These are phyloP conservation scores for Doryteuthis pealeii DNA, from an alignment of 1,140 invertebrate genomes.

Conservation along the genomic window DNA sequence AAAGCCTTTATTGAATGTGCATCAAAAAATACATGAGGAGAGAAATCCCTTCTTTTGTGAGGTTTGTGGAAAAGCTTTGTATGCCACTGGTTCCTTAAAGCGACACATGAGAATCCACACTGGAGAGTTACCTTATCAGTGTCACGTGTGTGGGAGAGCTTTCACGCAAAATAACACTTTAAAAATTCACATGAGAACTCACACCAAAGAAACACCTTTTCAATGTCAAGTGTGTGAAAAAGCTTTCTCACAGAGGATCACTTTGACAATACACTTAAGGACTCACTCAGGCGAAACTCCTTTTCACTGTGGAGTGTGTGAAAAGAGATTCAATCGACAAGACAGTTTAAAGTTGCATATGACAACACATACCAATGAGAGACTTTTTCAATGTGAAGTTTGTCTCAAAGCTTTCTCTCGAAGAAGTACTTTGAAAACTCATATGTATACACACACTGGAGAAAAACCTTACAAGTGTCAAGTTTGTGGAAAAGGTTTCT, in stretches of 20 bases:
- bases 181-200: slow-evolving; percentile 30
- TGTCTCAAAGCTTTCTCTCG: not conserved
- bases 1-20: slow-evolving; percentile 25
- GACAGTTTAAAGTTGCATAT: no score
- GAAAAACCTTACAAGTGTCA: not conserved
- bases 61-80: slow-evolving; percentile 80
- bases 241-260: not conserved
- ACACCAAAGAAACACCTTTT: slow-evolving; percentile 7
- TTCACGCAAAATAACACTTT: slow-evolving; percentile 57
- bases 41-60: slow-evolving; percentile 85
- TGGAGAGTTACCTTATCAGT: slow-evolving; percentile 85
- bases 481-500: not conserved
- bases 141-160: slow-evolving; percentile 77
- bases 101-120: slow-evolving; percentile 66
- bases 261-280: no score
- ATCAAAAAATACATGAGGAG: slow-evolving; percentile 70
- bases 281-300: no score
- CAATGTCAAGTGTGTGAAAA: not conserved
- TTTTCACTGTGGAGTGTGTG: no score
- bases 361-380: not conserved
- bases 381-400: not conserved
- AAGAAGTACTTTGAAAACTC: not conserved
- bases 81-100: slow-evolving; percentile 34
- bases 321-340: no score
- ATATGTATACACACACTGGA: not conserved